Conservation (phyloP, 2,888 invertebrate genomes). For the Cryptocephalus moraei region DNA sequence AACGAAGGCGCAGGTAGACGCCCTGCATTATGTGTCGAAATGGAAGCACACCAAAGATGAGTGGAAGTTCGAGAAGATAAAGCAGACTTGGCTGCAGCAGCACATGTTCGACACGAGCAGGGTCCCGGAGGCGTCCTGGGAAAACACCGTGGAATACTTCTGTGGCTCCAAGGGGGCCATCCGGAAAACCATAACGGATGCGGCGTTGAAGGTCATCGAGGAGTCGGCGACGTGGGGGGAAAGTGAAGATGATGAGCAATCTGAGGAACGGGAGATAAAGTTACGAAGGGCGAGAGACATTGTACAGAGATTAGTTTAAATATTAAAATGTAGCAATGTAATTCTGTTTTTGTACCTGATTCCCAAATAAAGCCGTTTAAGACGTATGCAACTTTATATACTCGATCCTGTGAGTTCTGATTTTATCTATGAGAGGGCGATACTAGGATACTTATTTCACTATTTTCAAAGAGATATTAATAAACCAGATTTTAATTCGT, state of each 20-base stretch:
- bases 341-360: no score
- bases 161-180: slow-evolving; percentile 58
- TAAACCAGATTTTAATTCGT: no score
- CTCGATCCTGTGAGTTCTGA: no score
- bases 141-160: slow-evolving; percentile 59
- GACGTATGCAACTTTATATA: no score
- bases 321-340: no score
- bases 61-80: slow-evolving; percentile 75
- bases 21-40: slow-evolving; percentile 55
- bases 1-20: slow-evolving; percentile 48
- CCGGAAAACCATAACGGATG: slow-evolving; percentile 48
- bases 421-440: no score
- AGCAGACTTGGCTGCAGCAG: slow-evolving; percentile 66
- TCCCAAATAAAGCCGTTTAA: no score
- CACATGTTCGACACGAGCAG: slow-evolving; percentile 52
- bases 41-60: slow-evolving; percentile 61
- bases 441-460: no score
- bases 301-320: slow-evolving; percentile 41
- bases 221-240: slow-evolving; percentile 45
- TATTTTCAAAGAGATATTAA: no score
- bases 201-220: slow-evolving; percentile 54
- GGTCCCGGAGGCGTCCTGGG: slow-evolving; percentile 54
- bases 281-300: slow-evolving; percentile 52
- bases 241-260: slow-evolving; percentile 26
- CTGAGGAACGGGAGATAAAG: slow-evolving; percentile 17